Base-by-base conservation (phyloP, 2,797 vertebrate genomes). In the Amphiprion clarkii region DNA sequence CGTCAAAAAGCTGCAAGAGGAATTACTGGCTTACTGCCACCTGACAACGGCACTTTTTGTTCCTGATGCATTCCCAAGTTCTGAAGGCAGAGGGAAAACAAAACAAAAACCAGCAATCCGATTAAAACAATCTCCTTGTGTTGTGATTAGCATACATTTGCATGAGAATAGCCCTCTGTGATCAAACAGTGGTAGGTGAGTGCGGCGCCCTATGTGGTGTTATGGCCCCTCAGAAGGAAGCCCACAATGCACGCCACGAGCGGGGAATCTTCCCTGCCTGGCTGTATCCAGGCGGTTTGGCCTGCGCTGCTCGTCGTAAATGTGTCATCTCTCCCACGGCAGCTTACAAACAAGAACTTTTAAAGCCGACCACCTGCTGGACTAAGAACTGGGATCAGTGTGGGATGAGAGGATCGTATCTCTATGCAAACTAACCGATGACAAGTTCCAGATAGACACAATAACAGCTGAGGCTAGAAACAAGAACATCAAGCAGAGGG, bases 271-370 rank as follows among this genome's bases (percentile, higher is more conserved):
- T 74, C 82, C 85, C 83, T 16, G 86, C 81, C 74, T 64, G 78
- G 68, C 76, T 81, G 83, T 57, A 58, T 76, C 62, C 79, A 79
- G 83, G 65, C 89, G 85, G 82, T 60, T 88, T 78, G 85, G 87
- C 86, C 89, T 27, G 86, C 70, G 62, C 87, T 54, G 83, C 82
- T 92, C 87, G 13, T 93, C 88, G 74, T 94, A 94, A 94, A 95
- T 90, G 89, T 94, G 92, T 94, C 92, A 93, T 90, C 89, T 95
- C 90, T 87, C 84, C 89, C 84, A 81, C 71, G 68, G 90, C 88
- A 93, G 92, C 92, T 94, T 93, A 87, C 93, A 93, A 94, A 94
- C 92, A 90, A 89, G 88, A 94, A 92, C 90, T 94, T 94, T 94
- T 93, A 94, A 93, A 94, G 87, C 85, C 86, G 81, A 88, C 91